Evolutionary conservation across 2,797 vertebrate species (phyloP).

Genomic region (Rallus crepitans): DNA sequence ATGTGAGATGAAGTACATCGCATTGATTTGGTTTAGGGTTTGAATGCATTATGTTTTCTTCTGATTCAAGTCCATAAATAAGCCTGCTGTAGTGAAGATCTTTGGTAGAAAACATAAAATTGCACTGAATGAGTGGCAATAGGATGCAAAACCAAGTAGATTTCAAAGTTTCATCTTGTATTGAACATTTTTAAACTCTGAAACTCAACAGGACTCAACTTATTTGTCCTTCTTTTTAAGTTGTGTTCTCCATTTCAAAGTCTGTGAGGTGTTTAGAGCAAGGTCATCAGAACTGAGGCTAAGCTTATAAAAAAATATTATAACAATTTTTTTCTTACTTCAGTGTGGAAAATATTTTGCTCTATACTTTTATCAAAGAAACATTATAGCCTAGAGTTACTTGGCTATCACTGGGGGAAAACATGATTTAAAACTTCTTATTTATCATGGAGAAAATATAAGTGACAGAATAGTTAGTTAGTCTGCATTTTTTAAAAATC

Average conservation of each 20-base stretch:
- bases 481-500: neutral
- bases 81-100: neutral
- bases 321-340: neutral
- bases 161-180: neutral
- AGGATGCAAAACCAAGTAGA: neutral
- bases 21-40: neutral
- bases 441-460: neutral
- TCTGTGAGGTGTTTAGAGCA: neutral
- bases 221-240: neutral
- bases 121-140: neutral
- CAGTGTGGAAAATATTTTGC: neutral
- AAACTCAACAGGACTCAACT: neutral
- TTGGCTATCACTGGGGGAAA: neutral
- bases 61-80: neutral
- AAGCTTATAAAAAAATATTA: neutral
- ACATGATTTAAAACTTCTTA: neutral
- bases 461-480: neutral
- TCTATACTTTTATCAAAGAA: neutral
- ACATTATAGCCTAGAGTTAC: neutral
- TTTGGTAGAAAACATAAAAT: neutral
- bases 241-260: neutral
- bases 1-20: neutral
- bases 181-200: neutral
- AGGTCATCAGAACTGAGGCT: neutral
- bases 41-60: neutral